These are phyloP conservation scores for Rhodophaea formosa DNA, from an alignment of 2,888 invertebrate genomes.

Conservation along the genomic window DNA sequence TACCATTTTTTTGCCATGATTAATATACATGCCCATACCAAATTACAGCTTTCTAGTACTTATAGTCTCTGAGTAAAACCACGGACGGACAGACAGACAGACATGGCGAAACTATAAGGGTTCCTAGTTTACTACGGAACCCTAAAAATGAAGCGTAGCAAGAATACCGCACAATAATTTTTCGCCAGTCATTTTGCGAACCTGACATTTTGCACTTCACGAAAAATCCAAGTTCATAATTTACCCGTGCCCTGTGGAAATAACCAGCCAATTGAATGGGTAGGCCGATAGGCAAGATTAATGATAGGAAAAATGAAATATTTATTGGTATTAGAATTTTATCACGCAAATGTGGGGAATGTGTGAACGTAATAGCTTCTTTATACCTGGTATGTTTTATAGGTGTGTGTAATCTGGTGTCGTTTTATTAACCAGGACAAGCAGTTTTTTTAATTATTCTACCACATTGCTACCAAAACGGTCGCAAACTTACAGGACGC, in stretches of 20 bases:
- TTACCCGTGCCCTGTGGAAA: conserved; percentile 42
- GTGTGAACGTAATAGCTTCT: conserved; percentile 6
- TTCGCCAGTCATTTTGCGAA: neutral
- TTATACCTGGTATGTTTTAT: neutral
- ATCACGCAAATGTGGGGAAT: conserved; percentile 22
- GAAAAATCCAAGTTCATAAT: conserved; percentile 44
- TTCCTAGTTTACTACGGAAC: too few species aligned
- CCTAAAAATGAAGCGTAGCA: too few species aligned
- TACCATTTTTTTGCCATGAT: too few species aligned
- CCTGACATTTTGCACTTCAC: neutral
- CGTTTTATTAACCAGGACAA: neutral
- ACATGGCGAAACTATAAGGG: too few species aligned
- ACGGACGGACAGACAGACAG: too few species aligned
- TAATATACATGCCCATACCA: too few species aligned
- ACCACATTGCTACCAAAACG: too few species aligned
- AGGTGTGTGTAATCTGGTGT: neutral
- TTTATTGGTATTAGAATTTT: conserved; percentile 42
- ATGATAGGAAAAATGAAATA: conserved; percentile 53
- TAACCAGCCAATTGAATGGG: conserved; percentile 56
- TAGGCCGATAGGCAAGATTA: conserved; percentile 55
- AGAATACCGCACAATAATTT: neutral
- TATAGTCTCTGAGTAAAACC: too few species aligned
- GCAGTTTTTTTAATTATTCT: too few species aligned
- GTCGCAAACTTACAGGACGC: too few species aligned
- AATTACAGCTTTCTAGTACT: too few species aligned